These are phyloP conservation scores for Eudorcas thomsonii DNA, from an alignment of 2,113 vertebrate species.

Conservation along the genomic window DNA sequence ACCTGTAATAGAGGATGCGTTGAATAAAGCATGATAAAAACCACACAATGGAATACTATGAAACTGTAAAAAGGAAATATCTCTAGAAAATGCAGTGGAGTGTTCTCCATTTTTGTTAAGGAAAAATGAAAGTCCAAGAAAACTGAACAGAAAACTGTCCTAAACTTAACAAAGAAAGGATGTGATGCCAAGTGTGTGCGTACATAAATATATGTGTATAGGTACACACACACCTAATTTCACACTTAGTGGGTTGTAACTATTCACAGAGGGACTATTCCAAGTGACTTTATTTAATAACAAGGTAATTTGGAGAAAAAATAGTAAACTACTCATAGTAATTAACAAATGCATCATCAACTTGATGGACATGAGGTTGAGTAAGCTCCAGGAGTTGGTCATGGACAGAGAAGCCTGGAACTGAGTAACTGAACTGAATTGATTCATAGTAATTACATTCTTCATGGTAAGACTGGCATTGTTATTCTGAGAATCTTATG, in stretches of 20 bases:
- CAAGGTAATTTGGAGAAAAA: not conserved
- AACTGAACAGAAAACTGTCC: not conserved
- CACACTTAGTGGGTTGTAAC: not conserved
- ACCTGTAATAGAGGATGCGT: not conserved
- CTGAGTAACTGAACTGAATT: not conserved
- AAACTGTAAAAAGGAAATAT: not conserved
- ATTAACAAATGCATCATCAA: not conserved
- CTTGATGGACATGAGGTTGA: not conserved
- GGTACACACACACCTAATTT: not conserved
- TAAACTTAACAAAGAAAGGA: not conserved
- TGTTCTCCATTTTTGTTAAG: not conserved
- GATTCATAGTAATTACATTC: not conserved
- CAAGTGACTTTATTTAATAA: not conserved
- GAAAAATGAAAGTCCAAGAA: not conserved
- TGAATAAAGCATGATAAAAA: not conserved
- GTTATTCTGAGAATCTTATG: not conserved
- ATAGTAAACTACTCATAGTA: not conserved
- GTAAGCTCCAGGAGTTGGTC: not conserved
- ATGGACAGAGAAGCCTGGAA: not conserved
- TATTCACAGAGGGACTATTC: not conserved
- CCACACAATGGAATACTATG: not conserved
- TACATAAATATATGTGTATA: not conserved
- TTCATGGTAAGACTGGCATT: not conserved
- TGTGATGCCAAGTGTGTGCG: accelerated
- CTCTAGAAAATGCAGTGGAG: not conserved